Base-by-base conservation (phyloP, 1,140 invertebrate genomes). In the Tribolium madens region DNA sequence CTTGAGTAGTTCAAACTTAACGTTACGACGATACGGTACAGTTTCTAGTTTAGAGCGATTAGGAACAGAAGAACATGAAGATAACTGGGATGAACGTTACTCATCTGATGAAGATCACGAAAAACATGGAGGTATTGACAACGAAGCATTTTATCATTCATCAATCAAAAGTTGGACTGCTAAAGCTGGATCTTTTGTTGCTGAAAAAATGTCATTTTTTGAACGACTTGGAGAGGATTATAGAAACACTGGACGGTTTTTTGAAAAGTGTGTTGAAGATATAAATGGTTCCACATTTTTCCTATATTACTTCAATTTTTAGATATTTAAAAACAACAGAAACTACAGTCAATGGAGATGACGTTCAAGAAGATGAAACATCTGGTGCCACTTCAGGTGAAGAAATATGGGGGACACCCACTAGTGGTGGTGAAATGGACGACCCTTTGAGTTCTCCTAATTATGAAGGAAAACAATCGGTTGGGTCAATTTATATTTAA, bases 371-470 rank as follows among this genome's bases (percentile, higher is more conserved):
- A 72, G 91, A 91, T 9, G 91, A 91, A 68, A 92, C 90, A 0
- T 94, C 93, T 46, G 93, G 93, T 0, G 93, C 91, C 0, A 92
- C 91, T 10, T 94, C 93, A 1, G 93, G 93, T 0, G 93, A 95
- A 84, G 94, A 95, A 83, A 92, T 94, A 26, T 95, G 93, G 94
- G 94, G 94, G 0, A 95, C 94, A 0, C 93, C 93, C 1, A 95
- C 93, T 1, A 95, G 93, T 75, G 93, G 93, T 1, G 93, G 93
- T 12, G 90, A 94, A 4, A 91, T 93, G 79, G 93, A 94, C 64
- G 93, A 94, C 78, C 79, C 86, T 57, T 84, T 87, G 48, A 88
- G 89, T 71, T 91, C 93, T 69, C 89, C 90, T 69, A 91, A 91
- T 83, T 91, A 89, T 52, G 90, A 90, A 76, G 89, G 89, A 71